Conservation (phyloP, 2,113 vertebrate genomes). For the Harpagus bidentatus region DNA sequence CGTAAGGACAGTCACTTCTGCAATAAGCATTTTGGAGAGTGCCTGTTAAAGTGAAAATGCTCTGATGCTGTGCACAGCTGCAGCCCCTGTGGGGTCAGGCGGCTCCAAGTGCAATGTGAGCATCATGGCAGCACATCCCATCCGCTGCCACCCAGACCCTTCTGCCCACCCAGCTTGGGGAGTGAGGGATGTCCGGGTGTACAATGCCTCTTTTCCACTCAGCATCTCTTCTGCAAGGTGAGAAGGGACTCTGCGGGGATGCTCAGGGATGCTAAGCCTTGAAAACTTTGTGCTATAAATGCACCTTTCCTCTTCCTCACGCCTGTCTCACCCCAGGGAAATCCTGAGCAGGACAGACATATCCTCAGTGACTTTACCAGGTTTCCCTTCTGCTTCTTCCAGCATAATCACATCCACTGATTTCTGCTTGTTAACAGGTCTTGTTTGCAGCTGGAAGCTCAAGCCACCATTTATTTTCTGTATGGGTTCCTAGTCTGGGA, state of each 20-base stretch:
- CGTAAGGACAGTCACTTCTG: background rate
- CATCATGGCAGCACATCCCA: background rate
- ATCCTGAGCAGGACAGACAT: background rate
- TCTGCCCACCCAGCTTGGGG: background rate
- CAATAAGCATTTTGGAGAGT: background rate
- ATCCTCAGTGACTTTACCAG: background rate
- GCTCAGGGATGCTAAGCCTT: background rate
- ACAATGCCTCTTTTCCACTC: background rate
- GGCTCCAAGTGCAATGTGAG: background rate
- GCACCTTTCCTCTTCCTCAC: background rate
- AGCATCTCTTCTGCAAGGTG: background rate
- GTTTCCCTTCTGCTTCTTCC: background rate
- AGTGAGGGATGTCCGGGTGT: fast-evolving
- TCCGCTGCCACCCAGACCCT: background rate
- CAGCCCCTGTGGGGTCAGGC: background rate
- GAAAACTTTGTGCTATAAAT: background rate
- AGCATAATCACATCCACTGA: background rate
- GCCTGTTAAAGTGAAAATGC: background rate
- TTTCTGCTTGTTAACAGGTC: conserved; percentile 6
- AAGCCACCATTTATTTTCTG: background rate
- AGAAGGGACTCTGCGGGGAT: background rate
- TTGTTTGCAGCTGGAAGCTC: conserved; percentile 4
- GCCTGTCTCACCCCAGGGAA: background rate
- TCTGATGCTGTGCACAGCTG: background rate
- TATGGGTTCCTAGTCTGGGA: conserved; percentile 29